Evolutionary conservation across 2,888 invertebrate species (phyloP), one percentile per base, ranked within the genome.

Genomic region (Limnephilus rhombicus): DNA sequence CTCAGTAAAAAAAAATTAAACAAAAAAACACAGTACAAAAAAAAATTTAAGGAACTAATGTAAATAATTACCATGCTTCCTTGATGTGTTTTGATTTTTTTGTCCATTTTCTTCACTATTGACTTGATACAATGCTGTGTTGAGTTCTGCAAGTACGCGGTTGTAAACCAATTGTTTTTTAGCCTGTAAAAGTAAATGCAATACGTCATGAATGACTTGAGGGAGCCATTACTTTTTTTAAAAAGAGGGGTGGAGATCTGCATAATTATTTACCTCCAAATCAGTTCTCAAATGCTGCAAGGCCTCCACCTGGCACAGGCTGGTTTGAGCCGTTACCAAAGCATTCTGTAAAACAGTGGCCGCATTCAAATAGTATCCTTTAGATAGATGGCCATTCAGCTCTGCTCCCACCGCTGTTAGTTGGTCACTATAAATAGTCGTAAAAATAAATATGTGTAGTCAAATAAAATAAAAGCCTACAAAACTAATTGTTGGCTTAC

Each of bases 291-390:
- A 96, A 94, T 99, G 98, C 93, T 97, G 96, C 45, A 99, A 96
- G 7, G 98, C 99, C 94, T 98, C 98, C 0, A 99, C 98, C 92
- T 97, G 98, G 91, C 97, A 97, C 49, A 99, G 96, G 68, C 97
- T 97, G 15, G 97, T 98, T 94, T 97, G 97, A 11, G 98, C 98
- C 94, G 97, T 97, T 41, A 98, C 97, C 34, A 98, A 96, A 0
- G 96, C 96, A 0, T 94, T 95, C 80, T 94, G 94, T 80, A 97
- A 95, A 85, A 98, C 96, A 94, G 98, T 97, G n/a, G 99, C 98
- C 45, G 98, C 98, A 94, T 98, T 98, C 92, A 99, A 96, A 95
- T 98, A 99, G 94, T 98, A 98, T 93, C 98, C 98, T 93, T 97
- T 97, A 13, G 96, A 95, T 93, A 98, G 96, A 94, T 97, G 97